Evolutionary conservation across 2,113 vertebrate genomes (phyloP).

Genomic region (Periophthalmodon schlosseri): DNA sequence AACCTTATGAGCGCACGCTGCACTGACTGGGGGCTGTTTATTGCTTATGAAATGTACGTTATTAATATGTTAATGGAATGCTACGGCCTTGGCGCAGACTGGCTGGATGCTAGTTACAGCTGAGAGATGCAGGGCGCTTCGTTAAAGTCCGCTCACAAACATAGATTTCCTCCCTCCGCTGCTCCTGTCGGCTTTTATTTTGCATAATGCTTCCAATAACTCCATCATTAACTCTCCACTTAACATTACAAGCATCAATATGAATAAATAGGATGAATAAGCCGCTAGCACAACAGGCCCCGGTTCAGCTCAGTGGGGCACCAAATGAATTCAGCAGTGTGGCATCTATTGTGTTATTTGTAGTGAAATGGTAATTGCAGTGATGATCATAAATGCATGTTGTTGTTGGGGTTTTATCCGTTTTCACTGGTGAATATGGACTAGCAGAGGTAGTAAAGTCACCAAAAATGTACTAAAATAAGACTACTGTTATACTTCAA

Average conservation of each 20-base stretch:
- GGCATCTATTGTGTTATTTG: not conserved
- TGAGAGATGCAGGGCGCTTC: constrained; percentile 9
- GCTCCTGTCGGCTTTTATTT: constrained; percentile 16
- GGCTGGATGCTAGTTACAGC: constrained; percentile 10
- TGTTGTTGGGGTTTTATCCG: not conserved
- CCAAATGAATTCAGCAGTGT: not conserved
- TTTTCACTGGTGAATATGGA: not conserved
- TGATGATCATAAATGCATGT: constrained; percentile 3
- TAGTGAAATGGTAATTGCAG: not conserved
- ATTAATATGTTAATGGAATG: constrained; percentile 15
- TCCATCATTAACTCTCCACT: constrained; percentile 10
- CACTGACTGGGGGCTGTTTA: constrained; percentile 9
- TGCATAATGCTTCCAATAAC: constrained; percentile 20
- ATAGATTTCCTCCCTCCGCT: constrained; percentile 13
- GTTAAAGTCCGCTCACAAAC: constrained; percentile 16
- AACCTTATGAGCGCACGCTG: not conserved
- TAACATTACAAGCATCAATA: not conserved
- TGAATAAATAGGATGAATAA: constrained; percentile 1
- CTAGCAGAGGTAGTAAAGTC: not conserved
- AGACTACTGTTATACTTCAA: not conserved
- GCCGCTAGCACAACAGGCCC: not conserved
- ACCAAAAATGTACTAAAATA: too few species aligned
- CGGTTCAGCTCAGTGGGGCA: not conserved
- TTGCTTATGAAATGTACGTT: constrained; percentile 10
- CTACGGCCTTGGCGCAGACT: constrained; percentile 11